Conservation (phyloP, 2,797 vertebrate genomes). For the Monodelphis domestica region DNA sequence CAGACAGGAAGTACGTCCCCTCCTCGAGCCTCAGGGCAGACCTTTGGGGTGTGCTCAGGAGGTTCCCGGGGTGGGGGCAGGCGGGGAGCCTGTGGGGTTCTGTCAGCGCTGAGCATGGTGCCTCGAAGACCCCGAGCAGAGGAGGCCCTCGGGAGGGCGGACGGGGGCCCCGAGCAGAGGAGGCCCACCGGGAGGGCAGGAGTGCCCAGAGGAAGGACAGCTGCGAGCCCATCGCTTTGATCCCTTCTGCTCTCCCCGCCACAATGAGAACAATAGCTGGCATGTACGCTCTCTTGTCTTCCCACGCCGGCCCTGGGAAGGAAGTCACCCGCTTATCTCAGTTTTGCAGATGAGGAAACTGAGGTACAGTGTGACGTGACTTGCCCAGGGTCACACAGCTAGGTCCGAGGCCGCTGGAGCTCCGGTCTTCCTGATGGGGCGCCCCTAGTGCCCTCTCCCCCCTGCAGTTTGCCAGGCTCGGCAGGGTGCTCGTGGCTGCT, state of each 20-base stretch:
- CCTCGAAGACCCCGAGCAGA: neutral
- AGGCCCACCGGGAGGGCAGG: too few species aligned
- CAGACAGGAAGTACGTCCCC: conserved; percentile 88
- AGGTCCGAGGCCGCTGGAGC: neutral
- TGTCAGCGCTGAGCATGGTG: neutral
- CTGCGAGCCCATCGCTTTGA: too few species aligned
- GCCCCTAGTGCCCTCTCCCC: conserved; percentile 17
- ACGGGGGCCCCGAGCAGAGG: too few species aligned
- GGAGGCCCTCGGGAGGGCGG: too few species aligned
- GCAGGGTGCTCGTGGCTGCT: conserved; percentile 10
- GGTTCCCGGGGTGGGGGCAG: neutral
- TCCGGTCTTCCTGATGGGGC: neutral
- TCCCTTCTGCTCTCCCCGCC: too few species aligned
- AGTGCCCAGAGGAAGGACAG: too few species aligned
- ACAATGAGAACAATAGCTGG: too few species aligned
- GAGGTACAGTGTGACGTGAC: neutral
- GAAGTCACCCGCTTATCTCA: too few species aligned
- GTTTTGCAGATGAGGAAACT: too few species aligned
- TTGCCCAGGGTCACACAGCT: neutral
- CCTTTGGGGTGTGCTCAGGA: neutral
- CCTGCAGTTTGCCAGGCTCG: conserved; percentile 5
- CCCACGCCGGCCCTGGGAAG: too few species aligned
- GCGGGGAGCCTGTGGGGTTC: neutral
- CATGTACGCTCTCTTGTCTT: too few species aligned
- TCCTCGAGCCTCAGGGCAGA: neutral